Conservation (phyloP, 35 echinoderm and acorn worm species). For the Chiridota heheva region DNA sequence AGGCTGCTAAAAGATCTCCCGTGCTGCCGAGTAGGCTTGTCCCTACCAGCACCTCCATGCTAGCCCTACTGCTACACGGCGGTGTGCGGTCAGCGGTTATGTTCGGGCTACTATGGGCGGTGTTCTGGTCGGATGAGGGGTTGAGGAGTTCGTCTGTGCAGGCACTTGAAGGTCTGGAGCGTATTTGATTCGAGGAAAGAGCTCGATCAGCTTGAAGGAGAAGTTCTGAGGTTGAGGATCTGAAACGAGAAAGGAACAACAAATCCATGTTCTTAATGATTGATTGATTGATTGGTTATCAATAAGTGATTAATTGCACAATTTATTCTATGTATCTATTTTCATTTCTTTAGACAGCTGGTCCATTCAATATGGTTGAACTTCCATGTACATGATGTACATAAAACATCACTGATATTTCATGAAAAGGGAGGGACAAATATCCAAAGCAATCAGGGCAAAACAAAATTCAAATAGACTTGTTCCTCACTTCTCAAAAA, state of each 20-base stretch:
- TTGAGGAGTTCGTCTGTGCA: conserved; percentile 68
- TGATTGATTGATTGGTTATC: no score
- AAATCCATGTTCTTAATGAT: no score
- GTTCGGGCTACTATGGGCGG: background rate
- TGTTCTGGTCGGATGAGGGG: conserved; percentile 15
- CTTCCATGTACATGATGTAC: no score
- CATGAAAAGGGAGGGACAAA: no score
- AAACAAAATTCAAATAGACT: no score
- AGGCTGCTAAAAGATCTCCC: conserved; percentile 16
- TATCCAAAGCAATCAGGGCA: no score
- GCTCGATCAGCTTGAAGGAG: conserved; percentile 54
- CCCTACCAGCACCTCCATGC: conserved; percentile 46
- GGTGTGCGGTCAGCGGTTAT: background rate
- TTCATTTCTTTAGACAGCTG: no score
- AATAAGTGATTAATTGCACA: no score
- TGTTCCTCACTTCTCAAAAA: no score
- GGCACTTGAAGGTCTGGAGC: conserved; percentile 20
- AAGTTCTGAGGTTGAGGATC: conserved; percentile 74
- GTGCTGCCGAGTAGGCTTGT: conserved; percentile 23
- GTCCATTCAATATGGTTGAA: no score
- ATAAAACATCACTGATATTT: no score
- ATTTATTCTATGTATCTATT: no score
- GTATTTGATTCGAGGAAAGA: background rate
- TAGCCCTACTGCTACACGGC: conserved; percentile 48
- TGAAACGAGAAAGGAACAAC: conserved; percentile 36